Evolutionary conservation across 2,113 vertebrate genomes (phyloP).

Genomic region (Amphiprion percula): DNA sequence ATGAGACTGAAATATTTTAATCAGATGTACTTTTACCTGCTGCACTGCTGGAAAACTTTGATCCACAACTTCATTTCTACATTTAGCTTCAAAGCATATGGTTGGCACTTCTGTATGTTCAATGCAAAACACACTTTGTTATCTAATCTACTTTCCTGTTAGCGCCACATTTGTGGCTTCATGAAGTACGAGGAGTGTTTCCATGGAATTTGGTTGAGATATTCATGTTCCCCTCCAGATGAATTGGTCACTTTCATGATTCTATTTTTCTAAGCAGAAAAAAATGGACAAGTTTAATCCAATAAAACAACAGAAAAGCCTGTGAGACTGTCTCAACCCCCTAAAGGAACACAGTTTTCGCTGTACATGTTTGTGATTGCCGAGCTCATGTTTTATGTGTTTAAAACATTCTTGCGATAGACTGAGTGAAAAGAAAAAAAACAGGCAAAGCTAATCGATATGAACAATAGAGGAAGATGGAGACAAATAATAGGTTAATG

Average conservation of each 20-base stretch:
- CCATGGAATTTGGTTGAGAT: no score
- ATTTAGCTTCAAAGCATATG: no score
- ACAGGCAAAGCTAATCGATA: slow-evolving; percentile 36
- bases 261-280: neutral
- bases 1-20: no score
- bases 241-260: neutral
- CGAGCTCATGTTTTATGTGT: neutral
- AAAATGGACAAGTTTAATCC: neutral
- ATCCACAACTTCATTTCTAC: no score
- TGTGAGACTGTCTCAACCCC: neutral
- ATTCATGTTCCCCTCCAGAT: no score
- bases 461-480: slow-evolving; percentile 25
- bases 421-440: slow-evolving; percentile 1
- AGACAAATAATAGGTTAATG: slow-evolving; percentile 54
- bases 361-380: neutral
- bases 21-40: no score
- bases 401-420: slow-evolving; percentile 5
- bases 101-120: no score
- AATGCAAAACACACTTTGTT: no score
- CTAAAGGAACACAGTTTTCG: neutral
- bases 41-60: no score
- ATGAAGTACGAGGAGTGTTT: no score
- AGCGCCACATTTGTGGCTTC: no score
- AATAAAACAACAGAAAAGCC: neutral
- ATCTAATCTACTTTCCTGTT: no score